Base-by-base conservation (phyloP, 2,888 invertebrate species). In the Labia minor region DNA sequence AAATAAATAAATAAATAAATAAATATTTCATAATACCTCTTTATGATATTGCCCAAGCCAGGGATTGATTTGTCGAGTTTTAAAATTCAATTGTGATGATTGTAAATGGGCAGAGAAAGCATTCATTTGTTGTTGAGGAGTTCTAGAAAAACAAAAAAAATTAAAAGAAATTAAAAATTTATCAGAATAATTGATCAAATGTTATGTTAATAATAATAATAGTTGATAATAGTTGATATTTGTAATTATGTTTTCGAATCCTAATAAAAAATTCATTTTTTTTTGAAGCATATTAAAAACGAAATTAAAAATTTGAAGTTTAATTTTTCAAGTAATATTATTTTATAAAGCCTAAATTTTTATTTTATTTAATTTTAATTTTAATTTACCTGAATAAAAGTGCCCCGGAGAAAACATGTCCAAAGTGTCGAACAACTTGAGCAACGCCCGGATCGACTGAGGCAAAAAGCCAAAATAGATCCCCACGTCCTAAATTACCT, bases 21-120 rank as follows among this genome's bases (percentile, higher is more conserved):
- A 61, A 6, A n/a, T n/a, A n/a, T 61, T 10, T 18, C 61, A 61
- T n/a, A n/a, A n/a, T 63, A 72, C 72, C 70, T 74, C 69, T 69
- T 77, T 74, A 71, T 75, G 77, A 68, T 75, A 77, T 37, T 77
- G 76, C 19, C 72, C 68, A 70, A 78, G 77, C 79, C 79, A 79
- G 1, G 77, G 77, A 68, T 79, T 77, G 10, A 70, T 69, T 0
- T 67, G 69, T 67, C 75, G 71, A 33, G 72, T 72, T 61, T 70
- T 70, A 1, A 70, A 68, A 61, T 64, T 20, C 19, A 67, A 62
- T 19, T 70, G 63, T 19, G 69, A 18, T 70, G 65, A 69, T 67
- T 69, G 65, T 19, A 71, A 65, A 67, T 69, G 68, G 16, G 69
- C 68, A 26, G 66, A 37, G 65, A 71, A 71, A n/a, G 71, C 70